Evolutionary conservation across 2,797 vertebrate species (phyloP), one percentile per base, ranked within the genome.

Genomic region (Sternarchorhynchus goeldii): DNA sequence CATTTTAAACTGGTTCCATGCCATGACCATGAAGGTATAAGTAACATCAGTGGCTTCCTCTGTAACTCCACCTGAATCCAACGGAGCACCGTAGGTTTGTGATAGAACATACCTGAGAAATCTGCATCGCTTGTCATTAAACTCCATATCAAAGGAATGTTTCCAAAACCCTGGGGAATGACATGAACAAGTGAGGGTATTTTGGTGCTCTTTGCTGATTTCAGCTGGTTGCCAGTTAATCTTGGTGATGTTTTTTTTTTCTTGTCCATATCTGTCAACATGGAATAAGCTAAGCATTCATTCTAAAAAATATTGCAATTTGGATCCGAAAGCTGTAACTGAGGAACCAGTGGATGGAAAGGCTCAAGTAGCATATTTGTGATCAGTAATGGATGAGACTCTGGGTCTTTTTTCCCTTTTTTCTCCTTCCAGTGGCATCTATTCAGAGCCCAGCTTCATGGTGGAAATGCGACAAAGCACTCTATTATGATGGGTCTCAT

Each of bases 161-260:
- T 6, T 41, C 39, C 39, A 10, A 41, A 41, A 41, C 39, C 39
- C 10, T 41, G 39, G 6, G 39, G 39, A 41, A 41, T 41, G 6
- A 3, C 39, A 17, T 29, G 12, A 58, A 18, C 0, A 57, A 71
- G 34, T 56, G 14, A 21, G 29, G 41, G 58, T 18, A 12, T 45
- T 31, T 36, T 68, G 25, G 34, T 55, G 31, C 53, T 60, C 39
- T 6, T 29, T 67, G 39, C n/a, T 62, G 58, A 77, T 70, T 50
- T 31, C 8, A 21, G 3, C n/a, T 55, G 53, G 50, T 0, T 69
- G 18, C 8, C 18, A 31, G 55, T 4, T 65, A 34, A 16, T 16
- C 39, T 7, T 39, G 17, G 12, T 17, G 4, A 18, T 57, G n/a
- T 25, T 65, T 29, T 32, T 4, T 50, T 50, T 31, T 25, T 50